Percentiles rank a stretch among this genome's conserved stretches.
phyloP scores from a whole-genome alignment of 2,797 vertebrate species.

The Molossus alvarezi region DNA sequence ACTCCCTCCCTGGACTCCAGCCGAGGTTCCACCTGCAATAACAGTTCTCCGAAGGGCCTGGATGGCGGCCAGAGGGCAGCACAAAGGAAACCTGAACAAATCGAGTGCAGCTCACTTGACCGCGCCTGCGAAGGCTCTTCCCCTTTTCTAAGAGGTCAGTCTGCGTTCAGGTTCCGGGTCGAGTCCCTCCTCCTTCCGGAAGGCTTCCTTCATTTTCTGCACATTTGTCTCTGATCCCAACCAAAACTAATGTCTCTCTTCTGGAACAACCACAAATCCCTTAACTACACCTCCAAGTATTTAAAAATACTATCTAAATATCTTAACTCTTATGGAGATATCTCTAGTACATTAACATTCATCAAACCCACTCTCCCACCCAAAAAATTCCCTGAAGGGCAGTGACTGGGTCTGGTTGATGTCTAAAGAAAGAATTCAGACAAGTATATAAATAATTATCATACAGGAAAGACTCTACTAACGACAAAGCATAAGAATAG shows the following conservation, averaged over 20 bases:
- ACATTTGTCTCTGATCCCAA: not conserved
- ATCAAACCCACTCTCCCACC: not conserved
- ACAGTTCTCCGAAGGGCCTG: not conserved
- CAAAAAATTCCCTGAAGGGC: not conserved
- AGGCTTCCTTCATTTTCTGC: not conserved
- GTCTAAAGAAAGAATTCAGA: conserved; percentile 2
- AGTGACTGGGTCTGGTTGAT: not conserved
- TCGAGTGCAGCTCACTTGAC: not conserved
- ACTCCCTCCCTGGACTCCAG: not conserved
- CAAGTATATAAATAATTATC: not conserved
- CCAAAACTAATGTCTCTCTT: not conserved
- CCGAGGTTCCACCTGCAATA: not conserved
- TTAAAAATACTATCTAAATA: conserved; percentile 1
- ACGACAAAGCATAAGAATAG: not conserved
- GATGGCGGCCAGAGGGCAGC: not conserved
- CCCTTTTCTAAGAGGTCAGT: not conserved
- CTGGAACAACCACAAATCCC: not conserved
- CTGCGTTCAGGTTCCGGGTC: not conserved
- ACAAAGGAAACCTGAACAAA: not conserved
- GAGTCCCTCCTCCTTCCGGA: not conserved
- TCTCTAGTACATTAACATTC: not conserved
- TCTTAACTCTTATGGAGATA: not conserved
- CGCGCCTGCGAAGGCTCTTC: not conserved
- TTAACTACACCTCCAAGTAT: not conserved
- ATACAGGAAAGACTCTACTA: not conserved